phyloP scores from a whole-genome alignment of 2,113 vertebrate genomes.

The Oncorhynchus keta region DNA sequence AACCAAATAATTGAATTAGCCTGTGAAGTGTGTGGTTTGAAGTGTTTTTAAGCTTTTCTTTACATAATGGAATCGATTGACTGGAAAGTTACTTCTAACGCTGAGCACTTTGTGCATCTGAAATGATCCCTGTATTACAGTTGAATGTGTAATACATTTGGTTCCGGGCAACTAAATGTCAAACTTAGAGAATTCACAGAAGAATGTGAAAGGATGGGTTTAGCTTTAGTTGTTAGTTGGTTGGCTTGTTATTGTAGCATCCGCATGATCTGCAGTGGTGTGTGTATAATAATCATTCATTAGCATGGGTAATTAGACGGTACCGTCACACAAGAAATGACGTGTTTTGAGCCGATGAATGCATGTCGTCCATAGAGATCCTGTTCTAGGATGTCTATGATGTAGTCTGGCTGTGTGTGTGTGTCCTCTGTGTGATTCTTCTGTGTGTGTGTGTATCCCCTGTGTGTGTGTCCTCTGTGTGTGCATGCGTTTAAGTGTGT shows the following conservation, averaged over 20 bases:
- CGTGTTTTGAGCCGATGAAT: neutral
- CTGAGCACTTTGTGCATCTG: neutral
- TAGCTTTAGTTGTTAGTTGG: neutral
- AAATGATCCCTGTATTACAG: neutral
- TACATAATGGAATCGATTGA: constrained; percentile 28
- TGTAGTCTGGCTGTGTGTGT: neutral
- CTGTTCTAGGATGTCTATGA: neutral
- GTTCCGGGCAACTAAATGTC: neutral
- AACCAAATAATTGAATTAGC: constrained; percentile 46
- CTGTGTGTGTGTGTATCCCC: no score
- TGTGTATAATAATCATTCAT: neutral
- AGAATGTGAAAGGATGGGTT: neutral
- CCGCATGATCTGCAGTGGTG: neutral
- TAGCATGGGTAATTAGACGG: neutral
- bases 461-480: no score
- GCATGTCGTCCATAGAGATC: neutral
- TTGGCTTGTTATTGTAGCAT: neutral
- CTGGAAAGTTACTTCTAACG: neutral
- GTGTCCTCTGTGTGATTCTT: neutral
- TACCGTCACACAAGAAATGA: neutral
- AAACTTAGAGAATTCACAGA: neutral
- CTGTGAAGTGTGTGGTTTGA: constrained; percentile 14
- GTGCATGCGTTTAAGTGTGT: no score
- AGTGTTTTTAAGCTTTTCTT: constrained; percentile 23
- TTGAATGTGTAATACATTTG: neutral